phyloP scores from a whole-genome alignment of 2,113 vertebrate genomes.

The Antechinus flavipes region DNA sequence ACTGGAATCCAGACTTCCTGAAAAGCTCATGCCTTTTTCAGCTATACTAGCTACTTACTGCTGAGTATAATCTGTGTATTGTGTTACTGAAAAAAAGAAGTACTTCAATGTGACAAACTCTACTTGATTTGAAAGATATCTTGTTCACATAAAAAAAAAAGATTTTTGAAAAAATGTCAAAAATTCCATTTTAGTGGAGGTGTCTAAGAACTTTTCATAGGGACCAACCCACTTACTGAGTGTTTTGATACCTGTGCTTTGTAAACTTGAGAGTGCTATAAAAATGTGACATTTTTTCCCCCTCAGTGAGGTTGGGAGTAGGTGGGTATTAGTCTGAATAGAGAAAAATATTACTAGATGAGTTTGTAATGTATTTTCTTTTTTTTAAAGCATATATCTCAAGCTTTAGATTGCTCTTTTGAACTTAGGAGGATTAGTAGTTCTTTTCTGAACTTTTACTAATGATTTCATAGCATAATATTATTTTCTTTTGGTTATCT shows the following conservation, averaged over 20 bases:
- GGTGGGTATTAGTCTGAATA: neutral
- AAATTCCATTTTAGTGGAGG: too few relatives aligned
- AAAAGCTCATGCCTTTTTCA: neutral
- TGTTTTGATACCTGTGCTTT: neutral
- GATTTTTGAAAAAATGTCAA: neutral
- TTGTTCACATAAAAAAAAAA: neutral
- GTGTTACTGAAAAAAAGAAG: too few relatives aligned
- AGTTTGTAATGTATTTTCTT: constrained; percentile 2
- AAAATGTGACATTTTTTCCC: constrained; percentile 21
- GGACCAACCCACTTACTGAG: neutral
- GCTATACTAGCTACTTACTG: neutral
- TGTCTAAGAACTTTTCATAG: too few relatives aligned
- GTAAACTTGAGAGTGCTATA: neutral
- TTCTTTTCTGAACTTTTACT: neutral
- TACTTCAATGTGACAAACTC: neutral
- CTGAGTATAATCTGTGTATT: neutral
- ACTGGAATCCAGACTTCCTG: neutral
- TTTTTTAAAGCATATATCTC: neutral
- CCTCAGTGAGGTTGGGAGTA: neutral
- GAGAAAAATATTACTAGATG: neutral
- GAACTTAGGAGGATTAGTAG: neutral
- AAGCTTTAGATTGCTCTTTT: neutral
- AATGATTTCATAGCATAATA: neutral
- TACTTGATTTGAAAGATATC: neutral
- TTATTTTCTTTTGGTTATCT: neutral